Evolutionary conservation across 1,140 invertebrate species (phyloP).

Genomic region (Paramacrobiotus metropolitanus): DNA sequence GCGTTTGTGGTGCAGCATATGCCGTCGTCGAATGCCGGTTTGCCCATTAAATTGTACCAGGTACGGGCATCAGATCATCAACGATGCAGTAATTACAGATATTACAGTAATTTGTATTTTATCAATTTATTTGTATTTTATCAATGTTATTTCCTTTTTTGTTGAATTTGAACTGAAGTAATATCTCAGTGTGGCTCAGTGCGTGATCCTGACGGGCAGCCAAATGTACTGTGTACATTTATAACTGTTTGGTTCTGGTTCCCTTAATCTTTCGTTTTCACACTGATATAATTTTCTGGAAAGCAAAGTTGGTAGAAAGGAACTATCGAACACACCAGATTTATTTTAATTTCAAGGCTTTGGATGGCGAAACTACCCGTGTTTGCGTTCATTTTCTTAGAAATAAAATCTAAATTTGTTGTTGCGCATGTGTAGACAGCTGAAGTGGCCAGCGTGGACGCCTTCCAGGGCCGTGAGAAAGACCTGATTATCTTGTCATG

Average conservation of each 20-base stretch:
- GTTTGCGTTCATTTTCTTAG: neutral
- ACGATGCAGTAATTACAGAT: neutral
- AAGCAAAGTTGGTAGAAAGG: neutral
- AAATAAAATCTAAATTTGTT: neutral
- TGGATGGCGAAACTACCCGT: too few relatives aligned
- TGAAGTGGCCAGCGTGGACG: slow-evolving; percentile 96
- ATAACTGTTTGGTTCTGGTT: neutral
- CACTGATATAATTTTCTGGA: too few relatives aligned
- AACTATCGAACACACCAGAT: neutral
- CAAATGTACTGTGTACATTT: neutral
- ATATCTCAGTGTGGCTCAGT: neutral
- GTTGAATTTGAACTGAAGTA: too few relatives aligned
- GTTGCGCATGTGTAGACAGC: slow-evolving; percentile 46
- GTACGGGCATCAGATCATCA: slow-evolving; percentile 14
- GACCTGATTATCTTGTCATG: slow-evolving; percentile 81
- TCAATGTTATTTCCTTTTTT: too few relatives aligned
- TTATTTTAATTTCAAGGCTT: neutral
- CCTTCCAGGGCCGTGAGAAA: slow-evolving; percentile 83
- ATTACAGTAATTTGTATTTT: too few relatives aligned
- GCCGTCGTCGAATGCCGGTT: slow-evolving; percentile 90
- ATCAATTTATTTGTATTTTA: too few relatives aligned
- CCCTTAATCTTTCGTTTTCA: too few relatives aligned
- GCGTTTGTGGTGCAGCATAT: slow-evolving; percentile 93
- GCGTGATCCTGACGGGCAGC: neutral
- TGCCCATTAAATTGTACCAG: slow-evolving; percentile 88